Percentiles rank a stretch among this genome's conserved stretches.
Evolutionary conservation across 2,888 invertebrate genomes (phyloP).

Genomic region (Lydus trimaculatus): DNA sequence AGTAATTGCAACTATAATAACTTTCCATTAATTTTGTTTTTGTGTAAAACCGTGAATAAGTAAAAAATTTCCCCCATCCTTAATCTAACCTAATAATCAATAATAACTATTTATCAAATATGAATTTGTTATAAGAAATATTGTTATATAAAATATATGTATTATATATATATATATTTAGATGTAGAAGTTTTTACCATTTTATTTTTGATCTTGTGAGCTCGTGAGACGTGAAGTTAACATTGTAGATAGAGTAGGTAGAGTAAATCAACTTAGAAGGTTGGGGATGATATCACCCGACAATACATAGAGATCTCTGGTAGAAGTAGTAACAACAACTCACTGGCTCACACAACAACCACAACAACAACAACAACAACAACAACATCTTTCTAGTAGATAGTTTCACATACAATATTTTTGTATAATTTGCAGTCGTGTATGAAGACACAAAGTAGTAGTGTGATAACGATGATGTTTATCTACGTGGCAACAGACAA

Average conservation of each 20-base stretch:
- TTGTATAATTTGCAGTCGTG: constrained; percentile 55
- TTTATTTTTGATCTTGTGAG: constrained; percentile 49
- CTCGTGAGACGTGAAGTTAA: constrained; percentile 58
- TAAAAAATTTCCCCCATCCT: neutral
- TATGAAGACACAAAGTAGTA: constrained; percentile 46
- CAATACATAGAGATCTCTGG: constrained; percentile 19
- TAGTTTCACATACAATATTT: constrained; percentile 20
- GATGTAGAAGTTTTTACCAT: constrained; percentile 53
- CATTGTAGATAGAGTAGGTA: constrained; percentile 53
- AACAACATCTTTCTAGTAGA: constrained; percentile 40
- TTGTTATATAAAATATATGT: constrained; percentile 18
- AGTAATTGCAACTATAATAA: constrained; percentile 20
- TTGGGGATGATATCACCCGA: constrained; percentile 50
- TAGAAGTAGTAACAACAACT: constrained; percentile 56
- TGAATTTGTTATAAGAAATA: neutral
- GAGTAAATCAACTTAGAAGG: constrained; percentile 48
- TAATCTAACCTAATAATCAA: neutral
- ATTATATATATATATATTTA: constrained; percentile 29
- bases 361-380: constrained; percentile 22
- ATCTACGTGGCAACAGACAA: constrained; percentile 51
- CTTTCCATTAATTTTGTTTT: constrained; percentile 13
- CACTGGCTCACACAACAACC: constrained; percentile 55
- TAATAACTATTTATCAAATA: neutral
- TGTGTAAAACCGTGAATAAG: neutral
- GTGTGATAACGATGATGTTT: constrained; percentile 44